A percentile compares a stretch with the other conserved stretches of the same genome.
These are phyloP conservation scores for Cynoglossus semilaevis DNA, from an alignment of 2,113 vertebrate species.

Conservation along the genomic window DNA sequence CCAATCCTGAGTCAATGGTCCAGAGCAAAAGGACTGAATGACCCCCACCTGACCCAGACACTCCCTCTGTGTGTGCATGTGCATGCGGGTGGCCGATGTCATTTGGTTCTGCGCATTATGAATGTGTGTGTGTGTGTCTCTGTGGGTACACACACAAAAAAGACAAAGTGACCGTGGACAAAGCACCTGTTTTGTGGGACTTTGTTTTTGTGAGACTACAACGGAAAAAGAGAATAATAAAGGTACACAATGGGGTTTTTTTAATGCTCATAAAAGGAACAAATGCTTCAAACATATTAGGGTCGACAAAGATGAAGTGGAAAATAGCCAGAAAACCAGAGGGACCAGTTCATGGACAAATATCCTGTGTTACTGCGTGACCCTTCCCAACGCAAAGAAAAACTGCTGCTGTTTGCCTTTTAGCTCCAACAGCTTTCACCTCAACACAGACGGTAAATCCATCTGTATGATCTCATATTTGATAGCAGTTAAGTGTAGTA, in stretches of 20 bases:
- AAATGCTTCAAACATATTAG: conserved; percentile 16
- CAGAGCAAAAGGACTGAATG: conserved; percentile 51
- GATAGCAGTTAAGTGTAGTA: no score
- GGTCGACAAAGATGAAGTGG: conserved; percentile 30
- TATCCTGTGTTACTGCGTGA: conserved; percentile 8
- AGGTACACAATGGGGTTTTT: conserved; percentile 11
- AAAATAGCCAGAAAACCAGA: conserved; percentile 44
- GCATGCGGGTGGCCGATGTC: conserved; percentile 10
- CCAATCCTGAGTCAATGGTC: conserved; percentile 66
- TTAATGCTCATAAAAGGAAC: conserved; percentile 46
- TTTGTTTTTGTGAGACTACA: background rate
- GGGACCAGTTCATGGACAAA: conserved; percentile 47
- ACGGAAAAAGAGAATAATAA: conserved; percentile 20
- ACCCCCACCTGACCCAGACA: conserved; percentile 52
- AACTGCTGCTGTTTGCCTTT: conserved; percentile 12
- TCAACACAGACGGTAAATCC: conserved; percentile 13
- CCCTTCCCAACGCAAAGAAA: conserved; percentile 9
- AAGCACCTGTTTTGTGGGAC: conserved; percentile 6
- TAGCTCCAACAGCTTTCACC: conserved; percentile 9
- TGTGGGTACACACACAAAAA: background rate
- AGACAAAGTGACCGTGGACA: background rate
- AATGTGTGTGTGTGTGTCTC: background rate
- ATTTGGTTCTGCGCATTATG: conserved; percentile 11
- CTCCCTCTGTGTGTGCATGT: conserved; percentile 32
- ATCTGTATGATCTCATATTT: background rate